Evolutionary conservation across 2,113 vertebrate genomes (phyloP), one percentile per base, ranked within the genome.

Genomic region (Castor canadensis): DNA sequence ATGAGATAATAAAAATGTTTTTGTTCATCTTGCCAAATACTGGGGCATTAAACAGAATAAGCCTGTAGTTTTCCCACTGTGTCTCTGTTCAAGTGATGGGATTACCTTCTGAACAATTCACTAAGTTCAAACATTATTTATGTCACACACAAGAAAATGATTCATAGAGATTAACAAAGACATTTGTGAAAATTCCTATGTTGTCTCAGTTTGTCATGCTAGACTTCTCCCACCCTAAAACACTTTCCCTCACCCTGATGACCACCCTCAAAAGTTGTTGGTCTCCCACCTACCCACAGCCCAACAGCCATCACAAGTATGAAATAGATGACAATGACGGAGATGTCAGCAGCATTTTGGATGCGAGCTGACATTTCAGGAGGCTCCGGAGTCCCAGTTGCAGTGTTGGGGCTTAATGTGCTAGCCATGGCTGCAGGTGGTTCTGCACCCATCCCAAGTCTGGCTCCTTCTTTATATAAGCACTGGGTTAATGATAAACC

Each of bases 401-500:
- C 35, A 2, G 82, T 17, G 45, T 72, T 71, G 47, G 92, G 93
- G 69, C 87, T 86, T 10, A 52, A 3, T 0, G n/a, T 95, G 75
- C 90, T 87, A 35, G 95, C 95, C 96, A 96, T 95, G 93, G 76
- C 49, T 87, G 47, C 84, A 12, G 66, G 58, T 5, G 9, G 30
- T 5, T 3, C n/a, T 38, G 6, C n/a, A 35, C 16, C 16, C 28
- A 1, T 32, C 38, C 52, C 26, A 26, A 24, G 45, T 8, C 8
- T n/a, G 32, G 38, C 45, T 15, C 35, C n/a, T 7, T 56, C 22
- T 60, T 89, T 92, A 83, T 92, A 77, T 9, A 17, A 60, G 19
- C 49, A 13, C 75, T 47, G 49, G 64, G 86, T 96, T 96, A 96
- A 96, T 94, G 38, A 97, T 95, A 85, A 97, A 71, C 71, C 49